Percentiles rank a stretch among this genome's conserved stretches.
Conservation (phyloP, 2,888 invertebrate species). For the Parnassius smintheus region DNA sequence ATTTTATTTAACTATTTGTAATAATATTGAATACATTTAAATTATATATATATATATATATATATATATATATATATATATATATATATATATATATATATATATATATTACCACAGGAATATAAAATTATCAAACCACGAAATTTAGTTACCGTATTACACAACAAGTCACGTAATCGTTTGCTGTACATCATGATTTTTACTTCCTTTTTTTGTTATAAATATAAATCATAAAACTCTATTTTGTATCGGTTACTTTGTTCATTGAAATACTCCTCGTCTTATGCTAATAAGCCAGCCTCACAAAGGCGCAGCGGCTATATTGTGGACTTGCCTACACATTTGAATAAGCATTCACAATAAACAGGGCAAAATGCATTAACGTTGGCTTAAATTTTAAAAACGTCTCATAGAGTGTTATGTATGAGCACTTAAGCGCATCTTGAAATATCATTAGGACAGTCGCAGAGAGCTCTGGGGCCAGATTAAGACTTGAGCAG, state of each 20-base stretch:
- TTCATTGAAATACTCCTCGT: constrained; percentile 69
- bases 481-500: constrained; percentile 69
- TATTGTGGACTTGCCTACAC: constrained; percentile 70
- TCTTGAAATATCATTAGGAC: constrained; percentile 78
- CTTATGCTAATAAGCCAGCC: constrained; percentile 68
- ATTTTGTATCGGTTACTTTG: constrained; percentile 72
- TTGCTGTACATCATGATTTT: constrained; percentile 54
- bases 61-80: too few relatives aligned
- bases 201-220: constrained; percentile 58
- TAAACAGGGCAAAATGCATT: constrained; percentile 74
- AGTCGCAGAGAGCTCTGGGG: constrained; percentile 57
- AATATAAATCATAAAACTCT: constrained; percentile 75
- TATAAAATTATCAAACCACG: too few relatives aligned
- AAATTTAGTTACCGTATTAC: constrained; percentile 56
- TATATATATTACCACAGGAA: too few relatives aligned
- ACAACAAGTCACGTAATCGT: constrained; percentile 54
- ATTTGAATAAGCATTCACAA: constrained; percentile 79
- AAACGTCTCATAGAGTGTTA: constrained; percentile 79
- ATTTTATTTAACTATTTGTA: too few relatives aligned
- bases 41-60: too few relatives aligned
- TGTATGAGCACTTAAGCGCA: constrained; percentile 77
- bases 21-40: too few relatives aligned
- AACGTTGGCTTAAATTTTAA: constrained; percentile 78
- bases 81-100: too few relatives aligned
- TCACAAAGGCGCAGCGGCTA: constrained; percentile 62